Conservation (phyloP, 2,888 invertebrate genomes). For the Chloroclysta siterata region DNA sequence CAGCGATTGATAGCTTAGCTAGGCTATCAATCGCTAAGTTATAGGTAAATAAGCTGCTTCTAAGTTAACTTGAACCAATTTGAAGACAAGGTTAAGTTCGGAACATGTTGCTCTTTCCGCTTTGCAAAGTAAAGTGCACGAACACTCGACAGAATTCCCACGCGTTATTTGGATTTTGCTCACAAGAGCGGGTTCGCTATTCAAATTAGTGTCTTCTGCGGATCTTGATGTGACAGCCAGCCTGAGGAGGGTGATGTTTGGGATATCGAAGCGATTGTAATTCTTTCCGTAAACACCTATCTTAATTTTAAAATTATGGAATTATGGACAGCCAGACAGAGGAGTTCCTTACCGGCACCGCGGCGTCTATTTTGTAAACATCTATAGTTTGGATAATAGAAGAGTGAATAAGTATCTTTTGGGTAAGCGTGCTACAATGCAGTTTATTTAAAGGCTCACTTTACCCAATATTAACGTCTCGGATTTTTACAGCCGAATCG, state of each 20-base stretch:
- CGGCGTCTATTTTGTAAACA: no score
- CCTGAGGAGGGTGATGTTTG: conserved; percentile 60
- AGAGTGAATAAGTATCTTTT: no score
- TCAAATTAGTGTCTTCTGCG: conserved; percentile 56
- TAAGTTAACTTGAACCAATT: conserved; percentile 4
- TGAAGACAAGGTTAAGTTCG: conserved; percentile 17
- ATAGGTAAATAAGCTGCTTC: no score
- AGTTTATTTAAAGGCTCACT: conserved; percentile 11
- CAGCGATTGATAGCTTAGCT: no score
- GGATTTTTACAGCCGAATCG: conserved; percentile 62
- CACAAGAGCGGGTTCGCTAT: conserved; percentile 44
- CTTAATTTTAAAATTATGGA: conserved; percentile 44
- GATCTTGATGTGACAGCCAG: conserved; percentile 59
- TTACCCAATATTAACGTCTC: conserved; percentile 42
- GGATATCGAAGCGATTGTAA: conserved; percentile 55
- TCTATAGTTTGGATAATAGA: no score
- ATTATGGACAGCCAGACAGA: no score
- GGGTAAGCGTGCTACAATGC: no score
- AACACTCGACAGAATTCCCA: conserved; percentile 20
- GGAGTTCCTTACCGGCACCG: no score
- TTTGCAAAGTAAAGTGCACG: conserved; percentile 22
- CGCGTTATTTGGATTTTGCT: conserved; percentile 36
- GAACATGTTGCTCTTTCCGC: conserved; percentile 22
- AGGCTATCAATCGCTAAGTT: no score
- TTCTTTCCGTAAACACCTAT: conserved; percentile 53